Evolutionary conservation across 1,140 invertebrate genomes (phyloP).

Genomic region (Drosophila seguyi): DNA sequence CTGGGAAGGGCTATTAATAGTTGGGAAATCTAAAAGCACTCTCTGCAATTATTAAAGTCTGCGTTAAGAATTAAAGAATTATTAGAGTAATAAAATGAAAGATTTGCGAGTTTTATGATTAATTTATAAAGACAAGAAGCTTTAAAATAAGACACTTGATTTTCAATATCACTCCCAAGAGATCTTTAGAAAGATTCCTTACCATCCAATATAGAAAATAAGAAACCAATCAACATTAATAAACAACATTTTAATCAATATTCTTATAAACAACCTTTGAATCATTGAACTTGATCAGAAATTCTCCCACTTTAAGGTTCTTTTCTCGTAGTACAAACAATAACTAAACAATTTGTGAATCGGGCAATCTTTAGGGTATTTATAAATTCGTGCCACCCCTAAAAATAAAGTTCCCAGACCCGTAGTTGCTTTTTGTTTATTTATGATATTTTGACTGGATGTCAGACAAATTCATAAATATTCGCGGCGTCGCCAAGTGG

Average conservation of each 20-base stretch:
- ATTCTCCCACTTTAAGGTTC: not conserved
- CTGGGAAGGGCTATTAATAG: constrained; percentile 55
- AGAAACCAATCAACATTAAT: too few species aligned
- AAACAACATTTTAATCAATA: not conserved
- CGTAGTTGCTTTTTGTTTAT: constrained; percentile 30
- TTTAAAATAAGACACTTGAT: not conserved
- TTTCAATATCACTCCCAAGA: not conserved
- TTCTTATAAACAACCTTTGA: not conserved
- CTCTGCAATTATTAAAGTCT: not conserved
- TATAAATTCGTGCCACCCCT: constrained; percentile 10
- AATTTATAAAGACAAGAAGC: not conserved
- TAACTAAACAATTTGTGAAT: too few species aligned
- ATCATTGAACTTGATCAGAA: not conserved
- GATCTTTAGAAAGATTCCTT: too few species aligned
- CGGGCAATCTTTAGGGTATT: constrained; percentile 22
- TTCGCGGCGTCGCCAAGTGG: constrained; percentile 51
- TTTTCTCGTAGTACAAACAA: not conserved
- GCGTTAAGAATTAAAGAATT: not conserved
- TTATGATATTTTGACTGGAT: constrained; percentile 61
- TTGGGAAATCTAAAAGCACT: constrained; percentile 5
- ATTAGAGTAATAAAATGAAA: too few species aligned
- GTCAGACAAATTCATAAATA: constrained; percentile 40
- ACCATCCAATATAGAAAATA: not conserved
- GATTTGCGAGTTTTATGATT: not conserved
- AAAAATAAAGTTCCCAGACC: constrained; percentile 7